These are phyloP conservation scores for Dichetophora obliterata DNA, from an alignment of 2,888 invertebrate species.

Conservation along the genomic window DNA sequence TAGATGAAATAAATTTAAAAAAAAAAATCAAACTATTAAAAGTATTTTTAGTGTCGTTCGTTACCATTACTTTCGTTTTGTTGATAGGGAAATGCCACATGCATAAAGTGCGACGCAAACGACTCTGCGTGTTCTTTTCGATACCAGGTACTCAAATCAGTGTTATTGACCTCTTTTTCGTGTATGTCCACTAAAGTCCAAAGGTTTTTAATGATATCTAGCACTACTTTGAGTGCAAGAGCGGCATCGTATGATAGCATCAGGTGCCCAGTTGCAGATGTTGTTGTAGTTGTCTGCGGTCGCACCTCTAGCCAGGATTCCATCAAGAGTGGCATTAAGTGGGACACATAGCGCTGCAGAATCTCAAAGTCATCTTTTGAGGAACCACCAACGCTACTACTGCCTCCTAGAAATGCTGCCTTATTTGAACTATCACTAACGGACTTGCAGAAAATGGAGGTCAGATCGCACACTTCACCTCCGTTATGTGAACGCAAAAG, in stretches of 20 bases:
- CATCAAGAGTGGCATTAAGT: constrained; percentile 81
- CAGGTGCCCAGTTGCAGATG: constrained; percentile 40
- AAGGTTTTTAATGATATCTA: constrained; percentile 76
- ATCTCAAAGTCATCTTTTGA: constrained; percentile 69
- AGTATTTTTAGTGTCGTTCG: not conserved
- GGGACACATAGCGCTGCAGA: constrained; percentile 75
- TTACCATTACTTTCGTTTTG: constrained; percentile 49
- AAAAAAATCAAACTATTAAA: not conserved
- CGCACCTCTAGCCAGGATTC: constrained; percentile 88
- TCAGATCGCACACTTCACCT: constrained; percentile 66
- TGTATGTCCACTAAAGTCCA: constrained; percentile 71
- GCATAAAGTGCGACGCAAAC: constrained; percentile 74
- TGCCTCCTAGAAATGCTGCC: constrained; percentile 20
- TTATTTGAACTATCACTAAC: constrained; percentile 56
- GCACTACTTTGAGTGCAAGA: constrained; percentile 74
- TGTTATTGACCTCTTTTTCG: constrained; percentile 58
- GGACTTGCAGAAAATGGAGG: constrained; percentile 70
- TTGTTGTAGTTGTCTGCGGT: constrained; percentile 67
- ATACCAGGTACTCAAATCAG: constrained; percentile 72
- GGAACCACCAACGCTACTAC: constrained; percentile 28
- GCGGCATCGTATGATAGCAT: constrained; percentile 76
- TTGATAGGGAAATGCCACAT: constrained; percentile 64
- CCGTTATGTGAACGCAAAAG: constrained; percentile 43
- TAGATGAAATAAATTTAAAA: not conserved
- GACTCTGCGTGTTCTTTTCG: constrained; percentile 71